Evolutionary conservation across 2,113 vertebrate species (phyloP), one percentile per base, ranked within the genome.

Genomic region (Forbesichthys papilliferus): DNA sequence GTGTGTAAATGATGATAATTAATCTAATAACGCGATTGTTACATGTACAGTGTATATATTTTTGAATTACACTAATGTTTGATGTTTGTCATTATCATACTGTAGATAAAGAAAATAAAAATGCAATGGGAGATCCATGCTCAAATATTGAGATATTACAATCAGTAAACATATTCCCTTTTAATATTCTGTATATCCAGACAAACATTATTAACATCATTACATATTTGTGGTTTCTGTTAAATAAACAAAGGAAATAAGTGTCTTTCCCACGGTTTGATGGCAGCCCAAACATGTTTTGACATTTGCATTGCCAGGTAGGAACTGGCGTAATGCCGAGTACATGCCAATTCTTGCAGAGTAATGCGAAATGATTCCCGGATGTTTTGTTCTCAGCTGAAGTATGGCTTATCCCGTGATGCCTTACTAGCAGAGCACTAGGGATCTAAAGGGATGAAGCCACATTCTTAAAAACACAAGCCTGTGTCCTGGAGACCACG

Each of bases 201-300:
- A 4, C 49, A 51, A 51, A 9, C 49, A 51, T 51, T 13, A 12
- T 51, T 51, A 51, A 51, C 3, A 11, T 14, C 3, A 51, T 51
- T 51, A 51, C 48, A 11, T 4, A 51, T 11, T 9, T 13, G 12
- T 51, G 49, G 49, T 51, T 11, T 51, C 11, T 51, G 13, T 51
- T 13, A 51, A 13, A 13, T 51, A 51, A 51, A 51, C 11, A 51
- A 11, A 14, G 49, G 10, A 3, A 51, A 51, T 51, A 70, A 13
- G 36, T 5, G 0, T 9, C n/a, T 47, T 76, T 59, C 61, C 47
- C 27, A 11, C 7, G 36, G 18, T 61, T 66, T 71, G 53, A 77
- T 73, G 66, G 48, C 11, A 63, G 68, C 36, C 34, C 66, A 77
- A 60, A 61, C 62, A 77, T 73, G 71, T 75, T 83, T 81, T 77